These are phyloP conservation scores for Thinocorus orbignyianus DNA, from an alignment of 2,113 vertebrate genomes.

Conservation along the genomic window DNA sequence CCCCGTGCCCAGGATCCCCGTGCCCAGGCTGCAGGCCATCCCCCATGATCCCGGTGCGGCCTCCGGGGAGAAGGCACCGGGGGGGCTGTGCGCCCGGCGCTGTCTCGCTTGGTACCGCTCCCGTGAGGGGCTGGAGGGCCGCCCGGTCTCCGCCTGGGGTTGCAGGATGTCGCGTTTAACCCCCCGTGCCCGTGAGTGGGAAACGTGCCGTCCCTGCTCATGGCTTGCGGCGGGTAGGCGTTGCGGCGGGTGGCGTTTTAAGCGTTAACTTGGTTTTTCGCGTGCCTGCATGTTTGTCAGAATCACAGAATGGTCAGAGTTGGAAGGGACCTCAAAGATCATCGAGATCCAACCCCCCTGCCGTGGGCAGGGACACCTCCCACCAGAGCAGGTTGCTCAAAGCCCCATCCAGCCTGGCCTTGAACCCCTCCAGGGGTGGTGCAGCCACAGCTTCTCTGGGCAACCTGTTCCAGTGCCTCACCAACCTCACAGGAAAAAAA, in stretches of 20 bases:
- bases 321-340: not conserved
- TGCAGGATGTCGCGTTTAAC: accelerated
- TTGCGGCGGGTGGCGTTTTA: accelerated
- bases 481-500: not conserved
- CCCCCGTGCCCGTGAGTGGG: accelerated
- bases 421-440: not conserved
- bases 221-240: accelerated
- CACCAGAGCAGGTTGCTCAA: not conserved
- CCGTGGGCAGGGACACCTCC: not conserved
- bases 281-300: accelerated
- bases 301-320: not conserved
- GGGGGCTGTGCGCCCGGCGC: accelerated
- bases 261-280: not conserved
- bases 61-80: not conserved
- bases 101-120: accelerated
- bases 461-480: not conserved
- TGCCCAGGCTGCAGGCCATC: not conserved
- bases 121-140: too few relatives aligned
- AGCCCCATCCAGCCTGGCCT: not conserved
- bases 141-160: too few relatives aligned
- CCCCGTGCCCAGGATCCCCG: too few relatives aligned
- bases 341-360: not conserved
- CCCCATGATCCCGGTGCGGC: not conserved
- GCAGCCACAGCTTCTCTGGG: not conserved
- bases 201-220: accelerated